Evolutionary conservation across 2,888 invertebrate genomes (phyloP), one percentile per base, ranked within the genome.

Genomic region (Rhyacophila evoluta): DNA sequence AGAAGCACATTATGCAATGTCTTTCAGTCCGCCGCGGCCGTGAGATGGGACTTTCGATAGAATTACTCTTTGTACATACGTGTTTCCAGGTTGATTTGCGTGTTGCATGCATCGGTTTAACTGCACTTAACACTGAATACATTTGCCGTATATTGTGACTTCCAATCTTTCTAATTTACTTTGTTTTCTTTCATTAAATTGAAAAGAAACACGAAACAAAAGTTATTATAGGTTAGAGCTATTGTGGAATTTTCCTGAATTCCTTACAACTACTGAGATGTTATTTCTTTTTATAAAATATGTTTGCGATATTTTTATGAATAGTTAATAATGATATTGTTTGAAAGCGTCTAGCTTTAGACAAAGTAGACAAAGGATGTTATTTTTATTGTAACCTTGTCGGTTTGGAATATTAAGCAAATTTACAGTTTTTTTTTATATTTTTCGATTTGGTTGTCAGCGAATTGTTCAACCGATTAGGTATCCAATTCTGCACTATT

Each of bases 101-200:
- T 69, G 69, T 12, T 33, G 69, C 69, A 69, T 69, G 69, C 28
- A 69, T 33, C 10, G 15, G 69, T 19, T 19, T 10, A 19, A 55
- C 3, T 69, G 69, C 69, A 69, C 33, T 69, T 69, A 69, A 69
- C 69, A 69, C 69, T 33, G 69, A 69, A 69, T 69, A n/a, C 69
- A 69, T 69, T 69, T 15, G 69, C 28, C 29, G 19, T 68, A 33
- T 29, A 69, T 69, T 69, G 33, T 33, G 27, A 28, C 69, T 69
- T 69, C 28, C 15, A 33, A 69, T 15, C 29, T 6, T 28, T 28
- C 8, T 33, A 69, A 69, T 69, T 69, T 19, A 55, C 1, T 1
- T 19, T 5, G 1, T 19, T 55, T 55, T 55, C 25, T 19, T 25
- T 10, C 55, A 19, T 55, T 55, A 19, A 55, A 25, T 55, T 25